Percentiles rank a stretch among this genome's conserved stretches.
Conservation (phyloP, 2,797 vertebrate genomes). For the Xiphophorus birchmanni region DNA sequence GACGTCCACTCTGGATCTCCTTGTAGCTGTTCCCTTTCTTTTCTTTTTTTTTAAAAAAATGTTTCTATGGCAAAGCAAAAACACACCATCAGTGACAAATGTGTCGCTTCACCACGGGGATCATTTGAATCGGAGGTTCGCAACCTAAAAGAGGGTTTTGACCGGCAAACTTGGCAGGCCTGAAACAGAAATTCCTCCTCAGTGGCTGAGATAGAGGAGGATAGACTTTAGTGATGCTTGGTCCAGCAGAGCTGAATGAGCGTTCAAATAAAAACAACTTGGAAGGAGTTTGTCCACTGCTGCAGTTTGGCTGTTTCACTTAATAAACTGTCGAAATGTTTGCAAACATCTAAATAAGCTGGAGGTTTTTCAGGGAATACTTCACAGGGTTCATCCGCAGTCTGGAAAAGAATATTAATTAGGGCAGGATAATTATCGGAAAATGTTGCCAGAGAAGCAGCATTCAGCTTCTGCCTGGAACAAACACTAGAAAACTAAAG, state of each 20-base stretch:
- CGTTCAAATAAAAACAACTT: slow-evolving; percentile 14
- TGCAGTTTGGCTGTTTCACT: neutral
- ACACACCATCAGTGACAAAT: slow-evolving; percentile 11
- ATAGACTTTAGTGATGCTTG: slow-evolving; percentile 6
- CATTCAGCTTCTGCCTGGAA: no score
- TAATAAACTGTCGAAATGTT: neutral
- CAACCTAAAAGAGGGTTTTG: slow-evolving; percentile 17
- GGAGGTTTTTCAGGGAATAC: neutral
- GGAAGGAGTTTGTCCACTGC: slow-evolving; percentile 5
- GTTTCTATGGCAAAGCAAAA: slow-evolving; percentile 32
- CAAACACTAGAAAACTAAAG: no score
- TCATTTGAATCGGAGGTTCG: neutral
- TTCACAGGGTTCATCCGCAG: neutral
- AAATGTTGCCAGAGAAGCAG: no score
- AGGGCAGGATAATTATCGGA: neutral
- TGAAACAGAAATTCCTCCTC: slow-evolving; percentile 15
- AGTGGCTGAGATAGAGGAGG: slow-evolving; percentile 6
- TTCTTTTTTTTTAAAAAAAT: neutral
- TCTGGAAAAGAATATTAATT: neutral
- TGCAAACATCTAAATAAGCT: neutral
- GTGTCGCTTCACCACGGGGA: neutral
- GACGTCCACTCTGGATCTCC: slow-evolving; percentile 29
- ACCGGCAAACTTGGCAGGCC: slow-evolving; percentile 11
- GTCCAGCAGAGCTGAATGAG: slow-evolving; percentile 16
- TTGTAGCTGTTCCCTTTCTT: slow-evolving; percentile 2